These are phyloP conservation scores for Neoascia interrupta DNA, from an alignment of 2,888 invertebrate species.

Conservation along the genomic window DNA sequence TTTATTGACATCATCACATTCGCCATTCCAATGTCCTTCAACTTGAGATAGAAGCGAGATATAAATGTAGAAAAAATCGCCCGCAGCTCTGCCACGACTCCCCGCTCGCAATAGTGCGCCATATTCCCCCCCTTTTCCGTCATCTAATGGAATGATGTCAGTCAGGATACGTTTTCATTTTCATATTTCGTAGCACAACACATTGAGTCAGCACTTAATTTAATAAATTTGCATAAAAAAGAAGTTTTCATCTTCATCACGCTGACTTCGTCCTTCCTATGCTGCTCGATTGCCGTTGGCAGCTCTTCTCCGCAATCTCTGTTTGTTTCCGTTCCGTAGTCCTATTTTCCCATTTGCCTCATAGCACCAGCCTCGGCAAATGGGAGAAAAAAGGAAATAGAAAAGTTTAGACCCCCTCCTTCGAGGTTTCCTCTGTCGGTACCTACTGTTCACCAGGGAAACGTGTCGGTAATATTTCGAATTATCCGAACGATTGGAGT, in stretches of 20 bases:
- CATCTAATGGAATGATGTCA: conserved; percentile 43
- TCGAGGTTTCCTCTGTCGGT: background rate
- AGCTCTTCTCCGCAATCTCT: conserved; percentile 2
- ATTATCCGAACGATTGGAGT: conserved; percentile 60
- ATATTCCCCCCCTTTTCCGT: background rate
- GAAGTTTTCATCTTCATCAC: conserved; percentile 46
- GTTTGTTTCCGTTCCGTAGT: conserved; percentile 1
- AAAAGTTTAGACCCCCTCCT: conserved; percentile 15
- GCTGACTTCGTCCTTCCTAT: conserved; percentile 1
- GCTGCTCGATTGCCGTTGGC: background rate
- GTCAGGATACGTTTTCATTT: conserved; percentile 59
- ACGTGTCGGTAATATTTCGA: conserved; percentile 44
- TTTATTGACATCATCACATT: conserved; percentile 42
- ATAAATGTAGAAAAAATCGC: background rate
- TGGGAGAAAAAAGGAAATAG: conserved; percentile 1
- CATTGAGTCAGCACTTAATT: conserved; percentile 68
- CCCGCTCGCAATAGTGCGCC: background rate
- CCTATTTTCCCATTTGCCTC: no score
- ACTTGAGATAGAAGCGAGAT: background rate
- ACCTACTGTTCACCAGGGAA: no score
- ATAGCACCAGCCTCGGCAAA: background rate
- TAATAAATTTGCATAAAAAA: conserved; percentile 67
- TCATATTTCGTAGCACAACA: conserved; percentile 63
- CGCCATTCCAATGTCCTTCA: conserved; percentile 49
- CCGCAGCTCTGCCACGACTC: no score